Evolutionary conservation across 92 coral and sea anemone species (phyloP).

Genomic region (Heteractis magnifica): DNA sequence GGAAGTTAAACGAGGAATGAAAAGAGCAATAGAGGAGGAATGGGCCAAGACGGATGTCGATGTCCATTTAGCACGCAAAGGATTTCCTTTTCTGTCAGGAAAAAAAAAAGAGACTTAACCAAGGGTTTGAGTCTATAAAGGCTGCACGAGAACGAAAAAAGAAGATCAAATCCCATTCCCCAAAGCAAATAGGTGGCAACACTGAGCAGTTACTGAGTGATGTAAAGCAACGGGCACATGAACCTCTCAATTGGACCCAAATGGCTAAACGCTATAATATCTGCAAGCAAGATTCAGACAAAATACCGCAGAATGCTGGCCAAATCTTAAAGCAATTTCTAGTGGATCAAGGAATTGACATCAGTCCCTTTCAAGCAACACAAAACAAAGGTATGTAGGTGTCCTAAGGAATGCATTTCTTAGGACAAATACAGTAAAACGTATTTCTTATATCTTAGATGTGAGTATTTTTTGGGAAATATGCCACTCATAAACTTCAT

Average conservation of each 20-base stretch:
- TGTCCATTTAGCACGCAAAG: conserved; percentile 23
- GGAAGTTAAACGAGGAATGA: conserved; percentile 19
- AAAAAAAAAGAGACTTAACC: conserved; percentile 11
- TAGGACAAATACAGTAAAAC: too few species aligned
- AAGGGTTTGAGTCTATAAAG: conserved; percentile 25
- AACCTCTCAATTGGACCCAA: conserved; percentile 11
- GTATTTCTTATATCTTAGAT: too few species aligned
- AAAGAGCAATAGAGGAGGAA: conserved; percentile 5
- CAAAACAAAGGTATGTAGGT: neutral
- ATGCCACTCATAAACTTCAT: too few species aligned
- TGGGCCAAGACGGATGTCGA: conserved; percentile 29
- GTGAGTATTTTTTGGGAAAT: too few species aligned
- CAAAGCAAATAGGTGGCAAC: neutral
- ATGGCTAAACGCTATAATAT: conserved; percentile 9
- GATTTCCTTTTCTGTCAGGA: conserved; percentile 14
- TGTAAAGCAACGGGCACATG: conserved; percentile 7
- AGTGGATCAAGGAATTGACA: conserved; percentile 30
- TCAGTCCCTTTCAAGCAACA: neutral
- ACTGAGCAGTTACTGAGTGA: conserved; percentile 6
- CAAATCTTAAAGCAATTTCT: conserved; percentile 4
- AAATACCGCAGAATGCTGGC: conserved; percentile 1
- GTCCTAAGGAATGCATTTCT: too few species aligned
- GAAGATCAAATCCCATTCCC: neutral
- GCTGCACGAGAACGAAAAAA: neutral
- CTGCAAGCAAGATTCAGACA: neutral